Evolutionary conservation across 2,797 vertebrate species (phyloP).

Genomic region (Buphagus erythrorhynchus): DNA sequence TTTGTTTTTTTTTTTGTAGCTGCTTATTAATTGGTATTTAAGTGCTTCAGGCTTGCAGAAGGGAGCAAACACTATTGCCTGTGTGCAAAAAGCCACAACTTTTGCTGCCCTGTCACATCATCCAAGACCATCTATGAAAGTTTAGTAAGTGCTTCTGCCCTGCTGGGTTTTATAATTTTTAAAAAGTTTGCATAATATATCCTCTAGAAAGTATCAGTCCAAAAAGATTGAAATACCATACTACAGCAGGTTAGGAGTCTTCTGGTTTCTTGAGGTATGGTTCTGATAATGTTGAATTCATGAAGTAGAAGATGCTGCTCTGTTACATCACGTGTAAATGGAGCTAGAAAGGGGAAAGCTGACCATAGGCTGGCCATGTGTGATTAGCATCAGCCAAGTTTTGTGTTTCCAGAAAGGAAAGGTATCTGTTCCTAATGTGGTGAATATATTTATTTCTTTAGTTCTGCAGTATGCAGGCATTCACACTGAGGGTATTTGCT

Average conservation of each 20-base stretch:
- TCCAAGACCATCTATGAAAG: neutral
- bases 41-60: neutral
- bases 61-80: neutral
- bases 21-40: neutral
- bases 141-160: neutral
- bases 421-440: neutral
- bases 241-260: neutral
- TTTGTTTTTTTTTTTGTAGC: neutral
- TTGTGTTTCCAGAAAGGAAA: conserved; percentile 7
- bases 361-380: neutral
- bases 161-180: neutral
- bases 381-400: neutral
- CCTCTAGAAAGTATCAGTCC: neutral
- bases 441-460: neutral
- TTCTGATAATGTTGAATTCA: neutral
- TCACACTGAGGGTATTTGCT: neutral
- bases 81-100: neutral
- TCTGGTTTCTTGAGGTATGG: neutral
- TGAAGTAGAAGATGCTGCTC: neutral
- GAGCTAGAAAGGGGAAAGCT: neutral
- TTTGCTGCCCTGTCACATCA: neutral
- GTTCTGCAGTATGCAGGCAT: neutral
- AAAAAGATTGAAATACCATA: neutral
- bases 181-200: neutral
- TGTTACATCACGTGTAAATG: neutral